These are phyloP conservation scores for Hexactinellida sp. DNA, from an alignment of 37 sponge, comb jelly and placozoan species.

Conservation along the genomic window DNA sequence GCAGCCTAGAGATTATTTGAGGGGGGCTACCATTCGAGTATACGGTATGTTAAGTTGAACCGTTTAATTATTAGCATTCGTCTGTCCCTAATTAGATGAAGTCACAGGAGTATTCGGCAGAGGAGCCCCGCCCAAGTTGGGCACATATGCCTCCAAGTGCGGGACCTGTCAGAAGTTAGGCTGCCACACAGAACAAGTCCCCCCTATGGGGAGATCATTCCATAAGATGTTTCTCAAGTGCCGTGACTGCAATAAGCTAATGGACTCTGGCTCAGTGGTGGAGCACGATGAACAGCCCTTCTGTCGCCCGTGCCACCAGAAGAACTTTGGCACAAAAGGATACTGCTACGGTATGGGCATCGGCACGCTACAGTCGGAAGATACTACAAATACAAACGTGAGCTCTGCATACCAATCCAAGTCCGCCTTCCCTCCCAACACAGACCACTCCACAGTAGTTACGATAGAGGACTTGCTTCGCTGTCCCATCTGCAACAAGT, in stretches of 20 bases:
- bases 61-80: too few relatives aligned
- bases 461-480: slow-evolving; percentile 27
- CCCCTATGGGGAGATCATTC: slow-evolving; percentile 46
- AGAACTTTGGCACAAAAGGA: slow-evolving; percentile 57
- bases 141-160: slow-evolving; percentile 46
- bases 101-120: neutral
- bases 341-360: slow-evolving; percentile 54
- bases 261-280: slow-evolving; percentile 37
- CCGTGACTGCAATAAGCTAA: slow-evolving; percentile 45
- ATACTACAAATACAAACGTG: neutral
- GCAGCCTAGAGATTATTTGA: too few relatives aligned
- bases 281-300: slow-evolving; percentile 33
- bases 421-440: neutral
- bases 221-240: slow-evolving; percentile 85
- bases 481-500: slow-evolving; percentile 64
- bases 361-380: slow-evolving; percentile 28
- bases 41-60: too few relatives aligned
- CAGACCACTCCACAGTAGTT: neutral
- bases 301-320: slow-evolving; percentile 52
- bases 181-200: slow-evolving; percentile 76
- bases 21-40: too few relatives aligned
- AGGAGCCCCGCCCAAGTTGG: slow-evolving; percentile 18
- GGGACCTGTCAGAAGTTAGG: slow-evolving; percentile 63
- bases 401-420: neutral
- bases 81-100: too few relatives aligned